phyloP scores from a whole-genome alignment of 2,888 invertebrate species.

The Drosophila atripex region DNA sequence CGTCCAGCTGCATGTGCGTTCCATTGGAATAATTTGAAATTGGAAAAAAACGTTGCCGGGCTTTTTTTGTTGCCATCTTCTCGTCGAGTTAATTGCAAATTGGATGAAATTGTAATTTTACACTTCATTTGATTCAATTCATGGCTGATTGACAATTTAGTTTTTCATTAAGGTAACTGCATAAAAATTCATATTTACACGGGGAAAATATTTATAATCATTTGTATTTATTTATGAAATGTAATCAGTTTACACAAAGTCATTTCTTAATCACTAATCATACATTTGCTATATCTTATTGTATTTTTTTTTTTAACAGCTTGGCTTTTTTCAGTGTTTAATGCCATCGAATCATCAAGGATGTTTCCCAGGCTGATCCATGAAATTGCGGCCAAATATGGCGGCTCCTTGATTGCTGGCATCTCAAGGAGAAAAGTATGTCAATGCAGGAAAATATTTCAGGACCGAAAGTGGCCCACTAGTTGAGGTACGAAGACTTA shows the following conservation, averaged over 20 bases:
- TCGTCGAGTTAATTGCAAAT: conserved; percentile 82
- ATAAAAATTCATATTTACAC: conserved; percentile 18
- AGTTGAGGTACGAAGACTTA: neutral
- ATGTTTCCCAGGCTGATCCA: conserved; percentile 4
- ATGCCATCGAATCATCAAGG: conserved; percentile 1
- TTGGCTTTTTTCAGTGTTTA: neutral
- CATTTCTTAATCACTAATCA: neutral
- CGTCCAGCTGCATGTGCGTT: conserved; percentile 65
- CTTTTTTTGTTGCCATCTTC: conserved; percentile 58
- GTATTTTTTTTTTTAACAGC: neutral
- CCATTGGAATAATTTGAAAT: conserved; percentile 79
- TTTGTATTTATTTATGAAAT: neutral
- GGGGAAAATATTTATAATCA: neutral
- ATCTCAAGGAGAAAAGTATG: conserved; percentile 28
- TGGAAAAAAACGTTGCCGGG: conserved; percentile 46
- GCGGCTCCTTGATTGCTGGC: conserved; percentile 32
- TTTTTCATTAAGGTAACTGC: conserved; percentile 78
- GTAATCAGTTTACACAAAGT: neutral
- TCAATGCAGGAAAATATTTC: conserved; percentile 18
- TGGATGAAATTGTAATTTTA: conserved; percentile 83
- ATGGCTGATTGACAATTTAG: conserved; percentile 83
- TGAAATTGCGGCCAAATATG: conserved; percentile 38
- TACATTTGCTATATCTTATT: too few relatives aligned
- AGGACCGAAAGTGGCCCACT: conserved; percentile 23
- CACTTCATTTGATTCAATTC: conserved; percentile 82